Evolutionary conservation across 2,888 invertebrate genomes (phyloP).

Genomic region (Cephus spinipes): DNA sequence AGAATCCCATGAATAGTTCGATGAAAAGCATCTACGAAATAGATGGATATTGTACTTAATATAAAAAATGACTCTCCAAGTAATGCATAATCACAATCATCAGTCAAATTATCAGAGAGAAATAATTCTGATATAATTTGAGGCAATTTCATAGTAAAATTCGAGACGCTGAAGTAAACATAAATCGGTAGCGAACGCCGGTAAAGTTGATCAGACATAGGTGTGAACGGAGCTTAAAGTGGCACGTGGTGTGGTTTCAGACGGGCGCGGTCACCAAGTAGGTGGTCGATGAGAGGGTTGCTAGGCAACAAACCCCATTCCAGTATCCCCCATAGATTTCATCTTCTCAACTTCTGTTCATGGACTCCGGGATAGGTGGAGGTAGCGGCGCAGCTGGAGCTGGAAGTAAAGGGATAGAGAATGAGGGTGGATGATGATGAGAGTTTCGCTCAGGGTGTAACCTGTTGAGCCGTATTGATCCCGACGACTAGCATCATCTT

Average conservation of each 20-base stretch:
- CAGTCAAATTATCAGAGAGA: no score
- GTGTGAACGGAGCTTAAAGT: constrained; percentile 23
- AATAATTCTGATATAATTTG: no score
- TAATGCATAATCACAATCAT: no score
- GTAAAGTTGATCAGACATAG: neutral
- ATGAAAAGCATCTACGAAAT: no score
- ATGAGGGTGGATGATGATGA: constrained; percentile 18
- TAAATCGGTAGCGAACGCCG: no score
- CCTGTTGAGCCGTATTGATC: constrained; percentile 64
- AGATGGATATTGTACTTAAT: no score
- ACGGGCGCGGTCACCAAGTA: constrained; percentile 55
- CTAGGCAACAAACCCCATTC: constrained; percentile 52
- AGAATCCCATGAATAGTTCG: no score
- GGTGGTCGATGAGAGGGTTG: constrained; percentile 60
- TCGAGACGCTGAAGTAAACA: no score
- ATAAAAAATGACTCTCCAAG: no score
- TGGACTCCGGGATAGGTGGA: constrained; percentile 10
- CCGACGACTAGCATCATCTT: constrained; percentile 27
- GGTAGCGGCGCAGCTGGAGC: constrained; percentile 14
- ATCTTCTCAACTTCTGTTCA: constrained; percentile 43
- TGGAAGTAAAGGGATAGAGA: neutral
- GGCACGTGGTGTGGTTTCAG: constrained; percentile 50
- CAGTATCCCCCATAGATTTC: constrained; percentile 36
- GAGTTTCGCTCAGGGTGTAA: constrained; percentile 46
- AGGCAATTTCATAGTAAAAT: no score